These are phyloP conservation scores for Mormoops blainvillei DNA, from an alignment of 2,113 vertebrate genomes.

Conservation along the genomic window DNA sequence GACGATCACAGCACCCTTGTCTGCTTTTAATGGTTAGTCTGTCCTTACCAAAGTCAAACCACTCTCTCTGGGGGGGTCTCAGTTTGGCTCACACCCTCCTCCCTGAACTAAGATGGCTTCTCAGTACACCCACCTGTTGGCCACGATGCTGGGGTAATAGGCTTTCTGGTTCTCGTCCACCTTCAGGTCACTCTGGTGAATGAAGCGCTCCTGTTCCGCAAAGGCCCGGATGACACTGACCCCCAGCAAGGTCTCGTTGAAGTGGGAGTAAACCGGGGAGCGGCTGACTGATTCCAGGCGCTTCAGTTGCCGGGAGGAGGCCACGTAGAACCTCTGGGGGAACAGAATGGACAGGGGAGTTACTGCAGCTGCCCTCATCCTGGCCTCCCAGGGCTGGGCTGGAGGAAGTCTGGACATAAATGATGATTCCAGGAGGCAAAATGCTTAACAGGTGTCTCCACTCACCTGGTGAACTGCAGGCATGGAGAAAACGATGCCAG, in stretches of 20 bases:
- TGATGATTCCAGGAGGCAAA: rapidly evolving
- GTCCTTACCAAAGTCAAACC: rapidly evolving
- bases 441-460: rapidly evolving
- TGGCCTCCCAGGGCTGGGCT: background rate
- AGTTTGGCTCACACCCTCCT: rapidly evolving
- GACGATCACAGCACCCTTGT: rapidly evolving
- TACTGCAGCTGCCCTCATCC: rapidly evolving
- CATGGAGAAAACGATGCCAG: rapidly evolving
- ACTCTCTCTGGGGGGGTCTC: rapidly evolving
- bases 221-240: slow-evolving; percentile 95
- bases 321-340: slow-evolving; percentile 92
- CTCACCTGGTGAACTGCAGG: background rate
- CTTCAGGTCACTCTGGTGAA: slow-evolving; percentile 87
- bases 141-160: slow-evolving; percentile 95
- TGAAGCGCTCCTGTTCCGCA: slow-evolving; percentile 90
- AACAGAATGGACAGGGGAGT: rapidly evolving
- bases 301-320: slow-evolving; percentile 94
- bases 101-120: rapidly evolving
- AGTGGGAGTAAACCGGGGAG: slow-evolving; percentile 95
- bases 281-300: slow-evolving; percentile 95
- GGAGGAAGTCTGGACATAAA: rapidly evolving
- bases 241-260: slow-evolving; percentile 93
- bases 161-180: slow-evolving; percentile 97
- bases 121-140: slow-evolving; percentile 86
- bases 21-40: rapidly evolving